A percentile compares a stretch with the other conserved stretches of the same genome.
These are phyloP conservation scores for Cyphomyrus discorhynchus DNA, from an alignment of 2,113 vertebrate species.

Conservation along the genomic window DNA sequence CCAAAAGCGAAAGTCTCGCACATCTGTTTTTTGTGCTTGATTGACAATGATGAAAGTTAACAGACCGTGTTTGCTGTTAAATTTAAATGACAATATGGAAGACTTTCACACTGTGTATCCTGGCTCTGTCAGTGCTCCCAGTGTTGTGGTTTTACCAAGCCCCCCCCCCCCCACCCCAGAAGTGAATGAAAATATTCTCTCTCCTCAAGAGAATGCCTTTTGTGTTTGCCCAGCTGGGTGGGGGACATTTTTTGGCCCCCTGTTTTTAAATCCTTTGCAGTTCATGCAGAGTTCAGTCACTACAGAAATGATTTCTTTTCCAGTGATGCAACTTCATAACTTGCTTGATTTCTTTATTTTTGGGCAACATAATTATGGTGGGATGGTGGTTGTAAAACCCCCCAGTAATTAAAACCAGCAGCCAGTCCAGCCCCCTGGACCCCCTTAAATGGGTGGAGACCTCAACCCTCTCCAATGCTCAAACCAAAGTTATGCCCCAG, in stretches of 20 bases:
- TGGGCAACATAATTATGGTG: background rate
- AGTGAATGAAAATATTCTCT: constrained; percentile 8
- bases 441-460: too few species aligned
- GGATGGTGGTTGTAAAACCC: background rate
- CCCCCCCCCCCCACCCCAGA: too few species aligned
- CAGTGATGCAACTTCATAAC: background rate
- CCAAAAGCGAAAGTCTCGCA: background rate
- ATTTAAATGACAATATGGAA: background rate
- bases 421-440: too few species aligned
- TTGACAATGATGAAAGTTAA: background rate
- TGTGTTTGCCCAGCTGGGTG: constrained; percentile 12
- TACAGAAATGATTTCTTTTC: background rate
- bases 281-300: constrained; percentile 6
- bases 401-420: too few species aligned
- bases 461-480: too few species aligned
- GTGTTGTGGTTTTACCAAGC: background rate
- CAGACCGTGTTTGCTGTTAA: background rate
- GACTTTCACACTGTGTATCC: background rate
- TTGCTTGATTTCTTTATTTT: background rate
- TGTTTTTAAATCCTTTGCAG: background rate
- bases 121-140: background rate
- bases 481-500: background rate
- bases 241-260: background rate
- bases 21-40: background rate
- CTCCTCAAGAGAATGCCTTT: background rate